phyloP scores from a whole-genome alignment of 2,888 invertebrate genomes.

The Timandra comae region DNA sequence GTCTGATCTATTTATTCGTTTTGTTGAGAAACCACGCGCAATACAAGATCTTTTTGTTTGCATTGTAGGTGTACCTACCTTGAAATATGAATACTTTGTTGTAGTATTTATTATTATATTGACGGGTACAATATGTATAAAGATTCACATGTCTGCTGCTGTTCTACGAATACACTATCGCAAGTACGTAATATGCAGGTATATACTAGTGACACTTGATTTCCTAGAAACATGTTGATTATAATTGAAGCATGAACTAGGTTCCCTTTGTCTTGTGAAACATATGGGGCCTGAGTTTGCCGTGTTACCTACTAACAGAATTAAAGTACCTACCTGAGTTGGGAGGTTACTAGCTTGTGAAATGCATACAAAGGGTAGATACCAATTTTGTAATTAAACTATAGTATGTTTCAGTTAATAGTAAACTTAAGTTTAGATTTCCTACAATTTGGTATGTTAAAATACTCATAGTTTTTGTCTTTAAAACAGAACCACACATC shows the following conservation, averaged over 20 bases:
- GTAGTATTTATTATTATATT: constrained; percentile 42
- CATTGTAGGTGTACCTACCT: constrained; percentile 18
- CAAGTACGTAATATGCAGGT: constrained; percentile 3
- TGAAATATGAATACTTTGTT: constrained; percentile 41
- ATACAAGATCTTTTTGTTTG: constrained; percentile 36
- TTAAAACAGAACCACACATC: too few relatives aligned
- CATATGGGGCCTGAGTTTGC: neutral
- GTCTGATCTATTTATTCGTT: constrained; percentile 41
- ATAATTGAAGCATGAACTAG: neutral
- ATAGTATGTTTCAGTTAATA: neutral
- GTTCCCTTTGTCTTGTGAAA: constrained; percentile 6
- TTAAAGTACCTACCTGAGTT: too few relatives aligned
- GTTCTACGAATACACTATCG: constrained; percentile 9
- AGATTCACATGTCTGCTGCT: constrained; percentile 34
- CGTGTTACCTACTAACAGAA: neutral
- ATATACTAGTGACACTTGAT: constrained; percentile 7
- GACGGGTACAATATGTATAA: constrained; percentile 29
- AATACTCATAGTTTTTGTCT: too few relatives aligned
- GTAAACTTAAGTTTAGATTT: too few relatives aligned
- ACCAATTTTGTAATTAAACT: neutral
- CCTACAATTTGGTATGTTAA: too few relatives aligned
- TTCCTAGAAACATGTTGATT: constrained; percentile 1
- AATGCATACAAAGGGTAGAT: too few relatives aligned
- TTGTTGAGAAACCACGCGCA: constrained; percentile 41
- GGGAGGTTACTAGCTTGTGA: too few relatives aligned